A percentile compares a stretch with the other conserved stretches of the same genome.
Conservation (phyloP, 2,113 vertebrate species). For the Crotalus horridus region DNA sequence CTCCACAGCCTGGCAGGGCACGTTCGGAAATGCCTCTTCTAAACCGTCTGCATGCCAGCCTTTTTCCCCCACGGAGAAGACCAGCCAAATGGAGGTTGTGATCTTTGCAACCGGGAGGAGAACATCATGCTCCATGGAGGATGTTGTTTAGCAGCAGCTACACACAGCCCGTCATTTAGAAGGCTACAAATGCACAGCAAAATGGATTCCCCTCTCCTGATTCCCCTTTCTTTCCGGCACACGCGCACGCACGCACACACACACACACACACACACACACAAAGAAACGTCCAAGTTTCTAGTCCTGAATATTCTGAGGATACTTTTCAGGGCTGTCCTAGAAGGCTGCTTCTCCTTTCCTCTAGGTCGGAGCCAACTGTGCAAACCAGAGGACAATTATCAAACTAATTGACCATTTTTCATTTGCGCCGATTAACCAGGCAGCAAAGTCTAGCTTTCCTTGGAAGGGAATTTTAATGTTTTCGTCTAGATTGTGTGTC, state of each 20-base stretch:
- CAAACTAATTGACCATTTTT: neutral
- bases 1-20: neutral
- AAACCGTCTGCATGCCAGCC: neutral
- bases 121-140: neutral
- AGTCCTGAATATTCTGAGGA: neutral
- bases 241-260: fast-evolving
- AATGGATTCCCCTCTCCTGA: neutral
- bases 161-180: neutral
- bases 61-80: slow-evolving; percentile 42
- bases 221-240: neutral
- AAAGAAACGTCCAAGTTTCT: neutral
- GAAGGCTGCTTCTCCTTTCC: too few species aligned
- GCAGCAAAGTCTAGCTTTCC: neutral
- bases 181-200: neutral
- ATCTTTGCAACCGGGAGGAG: neutral
- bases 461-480: neutral
- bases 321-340: neutral
- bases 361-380: neutral
- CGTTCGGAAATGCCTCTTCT: slow-evolving; percentile 32
- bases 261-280: fast-evolving
- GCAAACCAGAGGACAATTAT: neutral
- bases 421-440: neutral
- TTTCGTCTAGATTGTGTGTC: neutral
- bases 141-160: neutral
- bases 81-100: neutral